Evolutionary conservation across 2,113 vertebrate genomes (phyloP), one percentile per base, ranked within the genome.

Genomic region (Dascyllus trimaculatus): DNA sequence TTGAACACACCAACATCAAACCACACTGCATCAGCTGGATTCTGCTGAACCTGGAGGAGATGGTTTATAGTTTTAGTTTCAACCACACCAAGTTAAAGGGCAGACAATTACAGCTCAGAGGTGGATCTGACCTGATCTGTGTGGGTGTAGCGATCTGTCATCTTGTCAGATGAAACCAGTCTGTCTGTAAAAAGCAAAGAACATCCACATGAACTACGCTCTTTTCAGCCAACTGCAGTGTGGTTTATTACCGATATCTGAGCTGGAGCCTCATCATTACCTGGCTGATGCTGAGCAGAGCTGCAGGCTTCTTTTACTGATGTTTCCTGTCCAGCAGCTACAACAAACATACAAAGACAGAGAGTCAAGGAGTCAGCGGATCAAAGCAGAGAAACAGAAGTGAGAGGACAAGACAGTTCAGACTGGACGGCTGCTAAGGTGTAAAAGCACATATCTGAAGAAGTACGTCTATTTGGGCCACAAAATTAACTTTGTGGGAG

Each of bases 1-100:
- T 96, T 98, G 89, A 98, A 98, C 88, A 98, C 96, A 1, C 98
- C 97, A 8, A 98, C 97, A 53, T 99, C 97, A 19, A 95, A 98
- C 98, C 98, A 99, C 43, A 88, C 90, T 0, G 76, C 35, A 5
- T 70, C 75, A 1, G 71, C 84, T 14, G 71, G 46, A 17, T 29
- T 85, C 66, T 82, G 79, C 45, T 38, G 53, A 35, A 61, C 52
- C 46, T 49, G 53, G 3, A 75, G 38, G 18, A 7, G 14, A 54
- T 11, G 51, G 21, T 54, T 52, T 6, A 32, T 0, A 35, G 15
- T 52, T 2, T 43, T 1, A 57, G 17, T 25, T 71, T 10, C 32
- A 4, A 65, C 2, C 3, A 35, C 45, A 3, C 0, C 8, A n/a
- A 38, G 43, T 15, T 0, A 52, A 11, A 5, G 2, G 19, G 5